Base-by-base conservation (phyloP, 2,797 vertebrate genomes). In the Lindbergichthys nudifrons region DNA sequence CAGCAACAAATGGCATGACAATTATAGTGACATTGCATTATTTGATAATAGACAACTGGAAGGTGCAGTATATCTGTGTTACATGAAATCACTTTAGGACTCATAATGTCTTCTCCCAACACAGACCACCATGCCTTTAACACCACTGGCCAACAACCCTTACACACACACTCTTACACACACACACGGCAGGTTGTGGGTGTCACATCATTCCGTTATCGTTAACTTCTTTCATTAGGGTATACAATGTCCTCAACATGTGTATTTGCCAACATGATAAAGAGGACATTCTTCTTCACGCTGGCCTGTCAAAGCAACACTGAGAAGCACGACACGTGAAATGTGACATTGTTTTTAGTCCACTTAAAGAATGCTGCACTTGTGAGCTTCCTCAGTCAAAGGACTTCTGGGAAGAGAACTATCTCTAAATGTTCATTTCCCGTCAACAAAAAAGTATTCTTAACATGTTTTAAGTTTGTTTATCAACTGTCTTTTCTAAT, bases 241-340 rank as follows among this genome's bases (percentile, higher is more conserved):
- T 42, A 48, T 74, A 79, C 86, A 85, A 59, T 79, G 58, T 9
- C 48, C 59, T 73, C 65, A 78, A 79, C 87, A 84, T 72, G 60
- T 90, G 90, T 87, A 78, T 77, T 87, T 60, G 58, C 53, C 53
- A 77, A 79, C 73, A 72, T 72, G 77, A 92, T 86, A 88, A 89
- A 80, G 4, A 53, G 45, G 69, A 85, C 73, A 85, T 80, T 79
- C 1, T 76, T 69, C 50, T 54, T 53, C 62, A 61, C 48, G 67
- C 12, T 26, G 41, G 9, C 21, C 59, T 84, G 67, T 60, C 77
- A 81, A 48, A 73, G 58, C 53, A 69, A 69, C 48, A 10, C 30
- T 10, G 14, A 10, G 58, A 63, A 68, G 58, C 75, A 78, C 63
- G 74, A 63, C 67, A 82, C 51, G 60, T 81, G 19, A 59, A 83